Evolutionary conservation across 2,888 invertebrate species (phyloP).

Genomic region (Sarcophaga rosellei): DNA sequence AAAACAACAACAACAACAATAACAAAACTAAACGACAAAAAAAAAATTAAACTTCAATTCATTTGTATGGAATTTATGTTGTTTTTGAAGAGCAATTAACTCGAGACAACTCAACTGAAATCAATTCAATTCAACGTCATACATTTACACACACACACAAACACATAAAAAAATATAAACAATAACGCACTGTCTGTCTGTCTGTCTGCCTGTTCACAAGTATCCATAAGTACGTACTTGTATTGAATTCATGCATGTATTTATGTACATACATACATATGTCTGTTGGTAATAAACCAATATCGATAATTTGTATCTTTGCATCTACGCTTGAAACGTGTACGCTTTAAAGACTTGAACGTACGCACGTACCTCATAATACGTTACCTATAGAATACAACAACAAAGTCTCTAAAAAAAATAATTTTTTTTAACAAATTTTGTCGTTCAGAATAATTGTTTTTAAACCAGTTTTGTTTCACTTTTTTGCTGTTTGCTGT

Average conservation of each 20-base stretch:
- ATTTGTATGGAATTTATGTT: conserved; percentile 39
- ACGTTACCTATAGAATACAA: conserved; percentile 10
- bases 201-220: too few species aligned
- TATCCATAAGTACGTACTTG: background rate
- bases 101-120: conserved; percentile 7
- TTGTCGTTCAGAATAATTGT: conserved; percentile 6
- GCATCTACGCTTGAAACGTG: background rate
- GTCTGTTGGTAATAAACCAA: background rate
- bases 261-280: background rate
- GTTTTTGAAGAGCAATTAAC: conserved; percentile 55
- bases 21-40: background rate
- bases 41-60: conserved; percentile 31
- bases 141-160: background rate
- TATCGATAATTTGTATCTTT: background rate
- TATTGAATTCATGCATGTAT: background rate
- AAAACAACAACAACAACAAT: too few species aligned
- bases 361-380: conserved; percentile 16
- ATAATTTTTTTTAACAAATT: background rate
- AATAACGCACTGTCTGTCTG: background rate
- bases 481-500: background rate
- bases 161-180: background rate
- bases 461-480: conserved; percentile 46
- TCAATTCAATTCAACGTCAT: conserved; percentile 37
- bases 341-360: background rate
- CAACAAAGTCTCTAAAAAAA: background rate